A percentile compares a stretch with the other conserved stretches of the same genome.
Evolutionary conservation across 2,797 vertebrate species (phyloP).

Genomic region (Sphenopsis melanotis): DNA sequence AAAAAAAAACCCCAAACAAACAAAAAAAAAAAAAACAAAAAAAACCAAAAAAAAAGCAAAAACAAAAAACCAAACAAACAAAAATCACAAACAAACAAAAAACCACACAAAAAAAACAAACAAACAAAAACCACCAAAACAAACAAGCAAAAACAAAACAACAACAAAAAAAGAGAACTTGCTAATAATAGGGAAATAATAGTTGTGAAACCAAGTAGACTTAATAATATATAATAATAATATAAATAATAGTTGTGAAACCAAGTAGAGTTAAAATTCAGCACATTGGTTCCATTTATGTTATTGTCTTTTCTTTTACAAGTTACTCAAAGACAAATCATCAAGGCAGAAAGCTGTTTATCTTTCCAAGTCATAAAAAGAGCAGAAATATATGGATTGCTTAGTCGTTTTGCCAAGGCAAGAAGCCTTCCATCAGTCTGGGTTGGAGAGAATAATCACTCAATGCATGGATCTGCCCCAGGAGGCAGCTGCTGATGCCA

Average conservation of each 20-base stretch:
- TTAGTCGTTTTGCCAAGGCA: background rate
- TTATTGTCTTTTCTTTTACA: background rate
- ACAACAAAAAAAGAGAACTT: accelerated
- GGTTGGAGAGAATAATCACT: background rate
- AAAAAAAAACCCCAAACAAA: too few species aligned
- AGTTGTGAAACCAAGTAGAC: too few species aligned
- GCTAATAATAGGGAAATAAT: background rate
- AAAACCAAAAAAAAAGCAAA: background rate
- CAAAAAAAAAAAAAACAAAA: too few species aligned
- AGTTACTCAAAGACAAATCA: background rate
- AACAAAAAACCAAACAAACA: too few species aligned
- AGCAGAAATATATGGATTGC: background rate
- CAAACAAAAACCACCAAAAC: too few species aligned
- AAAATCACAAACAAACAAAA: too few species aligned
- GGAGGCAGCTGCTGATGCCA: background rate
- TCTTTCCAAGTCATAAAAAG: background rate
- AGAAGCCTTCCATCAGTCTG: background rate
- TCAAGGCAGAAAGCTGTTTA: background rate
- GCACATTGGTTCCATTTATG: background rate
- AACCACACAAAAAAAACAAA: background rate
- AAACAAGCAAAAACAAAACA: too few species aligned
- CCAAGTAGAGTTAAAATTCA: background rate
- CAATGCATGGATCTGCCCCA: accelerated
- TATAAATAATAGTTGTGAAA: background rate
- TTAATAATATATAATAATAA: too few species aligned